Evolutionary conservation across 2,888 invertebrate genomes (phyloP), one percentile per base, ranked within the genome.

Genomic region (Hesperia comma): DNA sequence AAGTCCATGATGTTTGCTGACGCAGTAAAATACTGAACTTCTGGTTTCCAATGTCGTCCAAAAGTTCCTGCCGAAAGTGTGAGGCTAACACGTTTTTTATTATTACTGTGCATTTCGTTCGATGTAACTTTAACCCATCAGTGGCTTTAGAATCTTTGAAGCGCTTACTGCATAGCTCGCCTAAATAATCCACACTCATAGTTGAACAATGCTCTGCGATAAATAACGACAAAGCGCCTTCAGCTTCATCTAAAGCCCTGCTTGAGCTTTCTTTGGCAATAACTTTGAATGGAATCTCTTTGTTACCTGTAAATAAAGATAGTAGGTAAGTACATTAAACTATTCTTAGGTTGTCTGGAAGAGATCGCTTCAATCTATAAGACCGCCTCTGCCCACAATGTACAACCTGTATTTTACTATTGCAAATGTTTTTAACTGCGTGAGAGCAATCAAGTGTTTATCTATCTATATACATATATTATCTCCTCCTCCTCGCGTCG

Each of bases 41-140:
- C 2, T 14, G 1, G n/a, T 41, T 6, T 2, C 41, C n/a, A n/a
- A 41, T 61, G 12, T 68, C 63, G 10, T 68, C 61, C 15, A 14
- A n/a, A n/a, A n/a, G n/a, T n/a, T 14, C n/a, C 41, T 2, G 3
- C 2, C n/a, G 1, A 41, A n/a, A 41, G 2, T n/a, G 41, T 2
- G 40, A 12, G 8, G 6, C 2, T n/a, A n/a, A n/a, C n/a, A 41
- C 69, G 67, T 43, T 21, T 53, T 10, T 71, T 15, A 72, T 71
- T 19, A 71, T 64, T 37, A 68, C 32, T 14, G 66, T 68, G 55
- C 71, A 72, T 43, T 72, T 72, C 41, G 71, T 71, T 40, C 70
- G 61, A 63, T 72, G 70, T 26, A 68, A n/a, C 43, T 63, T 60
- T 51, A 69, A 51, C 15, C 57, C 58, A 10, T 67, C 43, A 7